Evolutionary conservation across 2,888 invertebrate species (phyloP).

Genomic region (Malthinus seriepunctatus): DNA sequence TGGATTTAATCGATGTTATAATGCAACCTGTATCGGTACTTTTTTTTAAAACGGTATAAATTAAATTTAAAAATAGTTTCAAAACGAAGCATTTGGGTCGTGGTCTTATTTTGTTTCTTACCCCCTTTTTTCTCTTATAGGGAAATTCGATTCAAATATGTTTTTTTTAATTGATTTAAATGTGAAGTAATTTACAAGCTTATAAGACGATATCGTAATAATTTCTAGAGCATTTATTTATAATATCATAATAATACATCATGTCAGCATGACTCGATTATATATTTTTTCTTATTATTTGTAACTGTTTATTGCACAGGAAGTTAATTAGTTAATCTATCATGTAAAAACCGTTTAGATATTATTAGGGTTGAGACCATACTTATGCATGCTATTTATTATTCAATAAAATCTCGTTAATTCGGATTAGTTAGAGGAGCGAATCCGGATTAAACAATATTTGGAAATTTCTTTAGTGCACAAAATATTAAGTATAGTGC

Average conservation of each 20-base stretch:
- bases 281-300: not conserved
- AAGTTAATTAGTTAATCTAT: not conserved
- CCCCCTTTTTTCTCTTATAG: not conserved
- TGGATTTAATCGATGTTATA: not conserved
- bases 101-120: not conserved
- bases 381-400: too few species aligned
- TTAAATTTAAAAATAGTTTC: not conserved
- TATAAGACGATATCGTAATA: not conserved
- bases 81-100: conserved; percentile 1
- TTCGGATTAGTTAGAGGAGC: too few species aligned
- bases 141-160: not conserved
- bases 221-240: conserved; percentile 4
- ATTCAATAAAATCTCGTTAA: too few species aligned
- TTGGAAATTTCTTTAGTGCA: too few species aligned
- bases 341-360: too few species aligned
- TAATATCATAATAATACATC: not conserved
- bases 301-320: conserved; percentile 7
- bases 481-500: too few species aligned
- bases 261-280: not conserved
- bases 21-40: not conserved
- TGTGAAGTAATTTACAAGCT: conserved; percentile 2
- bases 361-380: too few species aligned
- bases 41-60: not conserved
- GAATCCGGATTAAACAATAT: too few species aligned
- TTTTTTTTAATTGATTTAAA: not conserved